Evolutionary conservation across 1,140 invertebrate genomes (phyloP), one percentile per base, ranked within the genome.

Genomic region (Thaumetopoea pityocampa): DNA sequence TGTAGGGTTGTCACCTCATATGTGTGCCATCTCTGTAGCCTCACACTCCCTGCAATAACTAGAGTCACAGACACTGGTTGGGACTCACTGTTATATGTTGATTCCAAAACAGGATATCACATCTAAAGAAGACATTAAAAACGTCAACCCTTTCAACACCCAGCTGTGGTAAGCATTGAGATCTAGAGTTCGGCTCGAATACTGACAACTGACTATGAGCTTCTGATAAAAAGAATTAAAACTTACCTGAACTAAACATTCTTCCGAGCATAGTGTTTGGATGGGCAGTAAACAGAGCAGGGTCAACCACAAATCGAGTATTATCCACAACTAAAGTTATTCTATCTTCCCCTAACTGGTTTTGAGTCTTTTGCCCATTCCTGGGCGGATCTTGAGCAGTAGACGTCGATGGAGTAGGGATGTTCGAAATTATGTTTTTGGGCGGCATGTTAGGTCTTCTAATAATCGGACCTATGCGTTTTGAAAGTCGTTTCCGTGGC

Each of bases 191-290:
- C n/a, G n/a, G n/a, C n/a, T n/a, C n/a, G n/a, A n/a, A n/a, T n/a
- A n/a, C n/a, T n/a, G n/a, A n/a, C n/a, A 28, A 28, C 11, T 12
- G 15, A 12, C 11, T 17, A 3, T 17, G 8, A 8, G 2, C 5
- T 5, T 18, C 3, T 32, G 24, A 19, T 14, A 34, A 18, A 44
- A 35, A 38, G 23, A 36, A 18, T 28, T 5, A 16, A 23, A 27
- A 52, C 63, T 59, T 48, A 26, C 95, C 94, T 8, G 96, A 95
- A 71, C 94, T 96, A 73, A 98, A 98, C 98, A 99, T 99, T 63
- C 97, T 92, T 11, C 97, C 97, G 3, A 96, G 61, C 94, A 97
- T 96, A 0, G 96, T 97, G 70, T 97, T 96, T 3, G 95, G 95
- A 84, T 96, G 93, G 1, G 93, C 92, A 4, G 93, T 93, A 63